phyloP scores from a whole-genome alignment of 2,888 invertebrate genomes.

The Dromius quadrimaculatus region DNA sequence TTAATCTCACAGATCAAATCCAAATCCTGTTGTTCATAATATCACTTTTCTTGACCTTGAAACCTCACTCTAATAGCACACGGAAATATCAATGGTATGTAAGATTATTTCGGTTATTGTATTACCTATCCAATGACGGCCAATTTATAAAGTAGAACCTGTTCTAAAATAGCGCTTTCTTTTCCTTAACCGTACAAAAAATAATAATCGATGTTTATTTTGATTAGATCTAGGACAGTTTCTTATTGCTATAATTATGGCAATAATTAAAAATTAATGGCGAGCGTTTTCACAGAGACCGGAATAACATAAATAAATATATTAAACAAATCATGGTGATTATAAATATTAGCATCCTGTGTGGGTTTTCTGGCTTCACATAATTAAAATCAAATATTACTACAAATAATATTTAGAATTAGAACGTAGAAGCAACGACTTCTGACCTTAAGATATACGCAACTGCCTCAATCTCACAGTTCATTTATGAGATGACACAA shows the following conservation, averaged over 20 bases:
- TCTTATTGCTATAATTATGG: too few species aligned
- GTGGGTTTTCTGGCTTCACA: too few species aligned
- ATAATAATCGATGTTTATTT: conserved; percentile 9
- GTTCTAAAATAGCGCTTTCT: conserved; percentile 7
- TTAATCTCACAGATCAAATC: too few species aligned
- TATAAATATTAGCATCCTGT: too few species aligned
- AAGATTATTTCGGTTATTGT: conserved; percentile 5
- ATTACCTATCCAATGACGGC: not conserved
- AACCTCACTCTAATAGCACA: not conserved
- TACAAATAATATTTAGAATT: too few species aligned
- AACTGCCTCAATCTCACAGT: not conserved
- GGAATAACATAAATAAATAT: too few species aligned
- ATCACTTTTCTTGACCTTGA: not conserved
- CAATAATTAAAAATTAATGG: not conserved
- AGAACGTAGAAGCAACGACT: not conserved
- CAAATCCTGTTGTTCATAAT: not conserved
- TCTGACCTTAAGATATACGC: not conserved
- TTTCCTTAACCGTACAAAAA: conserved; percentile 1
- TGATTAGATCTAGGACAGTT: conserved; percentile 17
- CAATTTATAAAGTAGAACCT: conserved; percentile 2
- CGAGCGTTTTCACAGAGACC: not conserved
- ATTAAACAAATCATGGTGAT: too few species aligned
- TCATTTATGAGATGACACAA: too few species aligned
- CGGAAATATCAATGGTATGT: not conserved
- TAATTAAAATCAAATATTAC: too few species aligned